phyloP scores from a whole-genome alignment of 2,888 invertebrate genomes.

The Monoplex corrugatus region DNA sequence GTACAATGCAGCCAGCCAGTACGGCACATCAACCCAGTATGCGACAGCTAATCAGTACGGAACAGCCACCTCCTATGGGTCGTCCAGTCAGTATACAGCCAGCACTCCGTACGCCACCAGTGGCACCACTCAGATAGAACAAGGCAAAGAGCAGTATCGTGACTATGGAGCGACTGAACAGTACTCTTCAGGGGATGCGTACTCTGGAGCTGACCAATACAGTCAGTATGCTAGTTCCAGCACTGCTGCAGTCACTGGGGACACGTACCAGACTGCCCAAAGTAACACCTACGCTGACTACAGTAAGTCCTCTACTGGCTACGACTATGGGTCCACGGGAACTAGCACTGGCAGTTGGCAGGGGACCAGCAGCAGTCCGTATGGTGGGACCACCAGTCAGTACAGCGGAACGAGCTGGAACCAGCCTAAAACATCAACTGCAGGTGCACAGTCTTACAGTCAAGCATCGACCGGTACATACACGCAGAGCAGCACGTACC shows the following conservation, averaged over 20 bases:
- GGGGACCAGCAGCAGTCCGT: not conserved
- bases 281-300: not conserved
- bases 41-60: not conserved
- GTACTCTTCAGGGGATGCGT: constrained; percentile 1
- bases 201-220: constrained; percentile 13
- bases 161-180: not conserved
- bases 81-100: not conserved
- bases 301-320: not conserved
- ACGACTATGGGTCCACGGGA: not conserved
- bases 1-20: constrained; percentile 10
- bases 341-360: not conserved
- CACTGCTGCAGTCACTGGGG: not conserved
- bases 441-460: not conserved
- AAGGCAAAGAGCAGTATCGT: constrained; percentile 2
- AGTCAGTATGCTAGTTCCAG: constrained; percentile 29
- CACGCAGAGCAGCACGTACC: not conserved
- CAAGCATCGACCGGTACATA: not conserved
- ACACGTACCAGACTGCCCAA: constrained; percentile 11
- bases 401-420: not conserved
- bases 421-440: not conserved
- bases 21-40: not conserved
- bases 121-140: not conserved
- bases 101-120: not conserved
- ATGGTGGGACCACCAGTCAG: not conserved
- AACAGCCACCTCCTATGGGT: not conserved